A percentile compares a stretch with the other conserved stretches of the same genome.
Conservation (phyloP, 2,113 vertebrate species). For the Rhombomys opimus region DNA sequence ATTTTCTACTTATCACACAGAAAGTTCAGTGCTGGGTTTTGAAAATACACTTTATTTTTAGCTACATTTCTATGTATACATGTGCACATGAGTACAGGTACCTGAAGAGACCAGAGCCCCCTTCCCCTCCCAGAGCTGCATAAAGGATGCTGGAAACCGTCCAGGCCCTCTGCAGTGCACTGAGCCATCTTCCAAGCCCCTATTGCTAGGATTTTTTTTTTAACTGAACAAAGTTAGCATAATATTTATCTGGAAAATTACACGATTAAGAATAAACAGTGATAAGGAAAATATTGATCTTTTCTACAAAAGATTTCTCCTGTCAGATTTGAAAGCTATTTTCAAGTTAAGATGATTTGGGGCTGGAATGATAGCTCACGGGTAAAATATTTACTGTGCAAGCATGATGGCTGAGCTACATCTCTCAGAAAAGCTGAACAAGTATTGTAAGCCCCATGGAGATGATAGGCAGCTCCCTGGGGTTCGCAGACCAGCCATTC, state of each 20-base stretch:
- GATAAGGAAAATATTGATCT: neutral
- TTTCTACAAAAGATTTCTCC: neutral
- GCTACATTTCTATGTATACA: neutral
- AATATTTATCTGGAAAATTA: neutral
- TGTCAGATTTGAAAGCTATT: neutral
- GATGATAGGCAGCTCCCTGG: neutral
- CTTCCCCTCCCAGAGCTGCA: neutral
- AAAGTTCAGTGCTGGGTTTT: neutral
- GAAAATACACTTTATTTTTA: neutral
- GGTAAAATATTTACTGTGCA: neutral
- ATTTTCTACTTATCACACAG: neutral
- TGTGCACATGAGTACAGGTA: neutral
- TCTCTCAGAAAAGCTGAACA: neutral
- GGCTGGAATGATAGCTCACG: neutral
- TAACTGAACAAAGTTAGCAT: slow-evolving; percentile 19
- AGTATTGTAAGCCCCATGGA: too few species aligned
- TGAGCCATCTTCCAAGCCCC: neutral
- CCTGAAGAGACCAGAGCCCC: neutral
- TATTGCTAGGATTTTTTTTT: neutral
- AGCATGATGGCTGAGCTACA: neutral
- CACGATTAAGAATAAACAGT: neutral
- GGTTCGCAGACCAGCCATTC: neutral
- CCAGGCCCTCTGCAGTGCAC: neutral
- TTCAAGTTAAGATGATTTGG: slow-evolving; percentile 3
- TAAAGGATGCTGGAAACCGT: neutral